A percentile compares a stretch with the other conserved stretches of the same genome.
Evolutionary conservation across 2,113 vertebrate genomes (phyloP).

Genomic region (Amazona guildingii): DNA sequence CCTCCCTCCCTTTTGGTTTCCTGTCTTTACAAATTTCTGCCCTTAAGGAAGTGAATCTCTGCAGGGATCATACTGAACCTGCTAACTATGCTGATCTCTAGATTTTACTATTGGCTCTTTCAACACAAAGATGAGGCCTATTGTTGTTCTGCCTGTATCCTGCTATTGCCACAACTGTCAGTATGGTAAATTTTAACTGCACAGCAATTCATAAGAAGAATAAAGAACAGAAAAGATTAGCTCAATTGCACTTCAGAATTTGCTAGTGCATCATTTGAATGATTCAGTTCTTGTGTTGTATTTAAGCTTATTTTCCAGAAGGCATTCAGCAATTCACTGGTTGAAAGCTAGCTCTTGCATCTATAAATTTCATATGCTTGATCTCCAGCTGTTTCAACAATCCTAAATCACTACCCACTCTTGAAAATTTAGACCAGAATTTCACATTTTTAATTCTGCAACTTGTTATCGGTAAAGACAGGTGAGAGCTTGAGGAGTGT

Average conservation of each 20-base stretch:
- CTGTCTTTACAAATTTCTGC: neutral
- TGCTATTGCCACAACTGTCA: neutral
- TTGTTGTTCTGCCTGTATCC: neutral
- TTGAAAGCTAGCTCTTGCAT: neutral
- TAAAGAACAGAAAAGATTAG: neutral
- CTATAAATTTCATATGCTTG: neutral
- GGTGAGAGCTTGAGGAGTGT: neutral
- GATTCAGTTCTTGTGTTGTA: neutral
- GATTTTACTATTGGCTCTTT: neutral
- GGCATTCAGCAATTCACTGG: neutral
- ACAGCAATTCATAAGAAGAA: neutral
- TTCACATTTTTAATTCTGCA: neutral
- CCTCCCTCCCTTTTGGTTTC: fast-evolving
- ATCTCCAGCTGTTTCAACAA: neutral
- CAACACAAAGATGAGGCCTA: neutral
- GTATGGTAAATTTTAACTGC: neutral
- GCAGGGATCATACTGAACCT: neutral
- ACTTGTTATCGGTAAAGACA: neutral
- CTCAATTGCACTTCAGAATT: neutral
- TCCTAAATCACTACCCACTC: neutral
- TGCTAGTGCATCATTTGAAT: neutral
- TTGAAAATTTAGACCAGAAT: neutral
- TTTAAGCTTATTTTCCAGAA: constrained; percentile 5
- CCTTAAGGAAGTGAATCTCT: neutral
- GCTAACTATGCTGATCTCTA: neutral